Percentiles rank a stretch among this genome's conserved stretches.
phyloP scores from a whole-genome alignment of 2,888 invertebrate genomes.

The Homarus gammarus region DNA sequence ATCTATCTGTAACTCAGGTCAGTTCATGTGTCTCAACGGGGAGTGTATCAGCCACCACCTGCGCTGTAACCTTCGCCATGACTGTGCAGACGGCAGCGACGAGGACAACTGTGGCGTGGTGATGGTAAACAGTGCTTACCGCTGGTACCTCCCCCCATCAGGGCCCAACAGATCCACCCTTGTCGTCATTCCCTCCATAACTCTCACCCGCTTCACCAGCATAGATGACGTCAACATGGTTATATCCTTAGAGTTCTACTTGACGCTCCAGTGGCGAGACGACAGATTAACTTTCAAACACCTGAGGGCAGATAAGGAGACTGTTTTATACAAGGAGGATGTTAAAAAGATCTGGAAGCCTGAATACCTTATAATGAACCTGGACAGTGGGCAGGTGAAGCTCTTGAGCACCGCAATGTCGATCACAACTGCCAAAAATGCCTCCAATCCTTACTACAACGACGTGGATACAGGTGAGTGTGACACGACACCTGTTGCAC shows the following conservation, averaged over 20 bases:
- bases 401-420: background rate
- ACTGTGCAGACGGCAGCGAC: constrained; percentile 14
- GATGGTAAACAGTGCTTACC: too few species aligned
- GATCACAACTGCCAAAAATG: too few species aligned
- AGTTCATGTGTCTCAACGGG: constrained; percentile 24
- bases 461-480: background rate
- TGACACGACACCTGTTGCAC: too few species aligned
- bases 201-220: background rate
- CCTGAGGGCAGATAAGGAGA: background rate
- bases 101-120: background rate
- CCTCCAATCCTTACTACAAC: background rate
- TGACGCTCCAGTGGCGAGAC: background rate
- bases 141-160: too few species aligned
- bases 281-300: background rate
- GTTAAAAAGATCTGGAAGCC: background rate
- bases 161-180: too few species aligned
- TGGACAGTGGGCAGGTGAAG: background rate
- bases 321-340: background rate
- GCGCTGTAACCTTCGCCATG: background rate
- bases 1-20: background rate
- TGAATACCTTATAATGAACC: background rate
- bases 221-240: background rate
- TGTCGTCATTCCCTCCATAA: too few species aligned
- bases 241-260: background rate
- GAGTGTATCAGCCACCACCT: background rate